These are phyloP conservation scores for Adineta ricciae DNA, from an alignment of 2,888 invertebrate genomes.

Conservation along the genomic window DNA sequence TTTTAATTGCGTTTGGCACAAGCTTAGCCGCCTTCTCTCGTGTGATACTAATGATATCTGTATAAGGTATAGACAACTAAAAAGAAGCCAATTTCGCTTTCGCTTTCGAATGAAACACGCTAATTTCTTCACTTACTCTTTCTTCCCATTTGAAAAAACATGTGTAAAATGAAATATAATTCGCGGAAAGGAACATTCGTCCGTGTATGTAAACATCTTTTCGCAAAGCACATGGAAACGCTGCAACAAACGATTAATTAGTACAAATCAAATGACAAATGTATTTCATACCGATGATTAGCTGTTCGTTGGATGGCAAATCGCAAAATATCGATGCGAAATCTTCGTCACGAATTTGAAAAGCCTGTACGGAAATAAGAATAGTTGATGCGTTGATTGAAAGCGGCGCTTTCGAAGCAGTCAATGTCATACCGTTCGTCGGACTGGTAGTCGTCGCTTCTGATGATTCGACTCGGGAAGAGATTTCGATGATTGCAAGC, in stretches of 20 bases:
- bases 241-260: not conserved
- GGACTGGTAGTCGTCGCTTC: not conserved
- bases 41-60: not conserved
- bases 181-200: not conserved
- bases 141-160: not conserved
- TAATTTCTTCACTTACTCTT: not conserved
- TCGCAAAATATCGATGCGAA: not conserved
- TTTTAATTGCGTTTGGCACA: not conserved
- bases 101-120: not conserved
- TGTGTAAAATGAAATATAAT: not conserved
- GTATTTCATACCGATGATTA: not conserved
- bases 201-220: conserved; percentile 1
- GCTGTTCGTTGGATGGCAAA: not conserved
- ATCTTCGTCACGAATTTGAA: conserved; percentile 13
- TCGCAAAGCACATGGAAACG: not conserved
- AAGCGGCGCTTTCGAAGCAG: not conserved
- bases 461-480: not conserved
- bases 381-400: not conserved
- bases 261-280: not conserved
- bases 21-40: not conserved
- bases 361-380: not conserved
- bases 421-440: not conserved
- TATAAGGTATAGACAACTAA: not conserved
- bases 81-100: not conserved
- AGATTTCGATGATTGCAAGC: not conserved